Base-by-base conservation (phyloP, 2,888 invertebrate species). In the Sturmia bella region DNA sequence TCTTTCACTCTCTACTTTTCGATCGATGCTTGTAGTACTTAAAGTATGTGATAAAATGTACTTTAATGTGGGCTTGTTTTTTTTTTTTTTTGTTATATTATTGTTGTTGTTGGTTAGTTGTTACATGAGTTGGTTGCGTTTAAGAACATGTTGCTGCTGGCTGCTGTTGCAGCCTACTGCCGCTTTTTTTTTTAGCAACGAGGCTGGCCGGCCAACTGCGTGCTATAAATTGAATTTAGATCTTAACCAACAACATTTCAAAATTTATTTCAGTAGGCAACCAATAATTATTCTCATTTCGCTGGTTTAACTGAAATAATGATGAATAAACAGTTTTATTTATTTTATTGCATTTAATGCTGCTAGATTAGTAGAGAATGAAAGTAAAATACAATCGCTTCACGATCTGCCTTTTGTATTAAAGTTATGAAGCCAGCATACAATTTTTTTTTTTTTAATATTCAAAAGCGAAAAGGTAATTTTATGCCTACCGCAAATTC, bases 31-130 rank as follows among this genome's bases (percentile, higher is more conserved):
- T 11, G 5, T 0, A 27, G 5, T 0, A 27, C 21, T 1, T n/a
- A 52, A 66, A 48, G 19, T 45, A 43, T 75, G 43, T 52, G 52
- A 50, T 68, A 52, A 68, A 68, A 52, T 54, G 68, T 52, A 68
- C 59, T 63, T 48, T 54, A 45, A 43, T 63, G 32, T 61, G 63
- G 15, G 48, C 24, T 52, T 39, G 37, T 17, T n/a, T 50, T 21
- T 15, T 12, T 12, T 48, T 27, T 2, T 17, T 57, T 13, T 6
- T 9, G 15, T 17, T 27, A 15, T 15, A 32, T 39, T 7, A 9
- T 3, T 32, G 9, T 32, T 32, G 9, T 32, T 32, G 32, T 32
- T 32, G 32, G 7, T 32, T 32, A 32, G 32, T 32, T 32, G 5
- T 32, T 32, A 32, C 32, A 27, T 43, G 6, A 17, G 21, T 59